Conservation (phyloP, 2,113 vertebrate genomes). For the Pholis gunnellus region DNA sequence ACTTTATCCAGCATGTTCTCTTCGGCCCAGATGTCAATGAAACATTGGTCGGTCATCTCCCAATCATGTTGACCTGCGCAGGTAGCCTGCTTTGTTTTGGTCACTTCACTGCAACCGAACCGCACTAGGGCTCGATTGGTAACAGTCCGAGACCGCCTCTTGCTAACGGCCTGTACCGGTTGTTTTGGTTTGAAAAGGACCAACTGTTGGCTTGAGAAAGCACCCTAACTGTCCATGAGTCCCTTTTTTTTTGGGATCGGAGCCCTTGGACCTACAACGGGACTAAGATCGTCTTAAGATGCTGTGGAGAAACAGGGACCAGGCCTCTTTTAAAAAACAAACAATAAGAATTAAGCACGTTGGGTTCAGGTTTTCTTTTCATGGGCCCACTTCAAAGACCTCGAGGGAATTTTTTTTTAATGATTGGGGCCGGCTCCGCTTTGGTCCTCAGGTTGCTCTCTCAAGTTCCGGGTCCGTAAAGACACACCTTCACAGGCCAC, state of each 20-base stretch:
- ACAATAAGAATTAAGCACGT: not conserved
- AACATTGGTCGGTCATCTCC: no score
- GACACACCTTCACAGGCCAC: not conserved
- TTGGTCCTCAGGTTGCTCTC: conserved; percentile 12
- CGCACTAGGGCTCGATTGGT: no score
- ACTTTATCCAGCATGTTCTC: no score
- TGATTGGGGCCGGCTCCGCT: not conserved
- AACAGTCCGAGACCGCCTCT: no score
- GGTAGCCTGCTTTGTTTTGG: no score
- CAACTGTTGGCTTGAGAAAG: no score
- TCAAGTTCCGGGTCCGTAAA: not conserved
- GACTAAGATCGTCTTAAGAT: not conserved
- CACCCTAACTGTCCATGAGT: not conserved
- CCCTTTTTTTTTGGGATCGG: not conserved
- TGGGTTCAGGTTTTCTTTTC: not conserved
- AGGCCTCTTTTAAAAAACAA: not conserved
- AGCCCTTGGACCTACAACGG: not conserved
- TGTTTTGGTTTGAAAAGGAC: no score
- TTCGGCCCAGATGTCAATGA: no score
- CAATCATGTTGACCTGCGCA: no score
- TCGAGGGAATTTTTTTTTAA: not conserved
- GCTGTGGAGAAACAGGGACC: not conserved
- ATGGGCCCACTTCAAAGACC: not conserved
- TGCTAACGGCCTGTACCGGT: no score
- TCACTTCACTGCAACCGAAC: no score